phyloP scores from a whole-genome alignment of 2,797 vertebrate species.

The Cynopterus sphinx region DNA sequence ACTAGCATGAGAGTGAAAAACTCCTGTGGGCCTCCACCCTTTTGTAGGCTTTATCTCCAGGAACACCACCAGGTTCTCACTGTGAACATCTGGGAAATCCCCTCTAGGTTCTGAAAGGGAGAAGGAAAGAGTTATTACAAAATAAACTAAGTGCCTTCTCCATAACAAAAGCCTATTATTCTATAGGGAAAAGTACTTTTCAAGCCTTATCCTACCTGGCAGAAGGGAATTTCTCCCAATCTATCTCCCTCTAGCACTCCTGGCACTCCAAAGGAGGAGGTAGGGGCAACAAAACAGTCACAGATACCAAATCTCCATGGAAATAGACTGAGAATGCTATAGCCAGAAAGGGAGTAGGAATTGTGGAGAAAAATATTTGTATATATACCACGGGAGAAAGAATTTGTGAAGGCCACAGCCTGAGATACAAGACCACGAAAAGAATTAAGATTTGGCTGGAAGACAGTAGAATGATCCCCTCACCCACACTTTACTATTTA shows the following conservation, averaged over 20 bases:
- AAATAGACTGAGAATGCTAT: not conserved
- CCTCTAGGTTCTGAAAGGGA: not conserved
- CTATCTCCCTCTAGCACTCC: not conserved
- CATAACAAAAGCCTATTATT: not conserved
- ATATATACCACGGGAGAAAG: not conserved
- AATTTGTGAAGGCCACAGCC: not conserved
- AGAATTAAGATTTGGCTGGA: not conserved
- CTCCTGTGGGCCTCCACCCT: accelerated
- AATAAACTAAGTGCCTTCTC: not conserved
- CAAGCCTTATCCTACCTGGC: not conserved
- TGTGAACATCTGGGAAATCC: not conserved
- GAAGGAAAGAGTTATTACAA: not conserved
- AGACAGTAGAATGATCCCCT: not conserved
- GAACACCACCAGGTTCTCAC: not conserved
- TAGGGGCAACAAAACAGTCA: not conserved
- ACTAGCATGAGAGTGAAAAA: not conserved
- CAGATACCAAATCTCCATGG: not conserved
- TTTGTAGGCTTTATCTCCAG: not conserved
- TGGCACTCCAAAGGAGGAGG: not conserved
- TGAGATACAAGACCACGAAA: not conserved
- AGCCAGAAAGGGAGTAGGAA: not conserved
- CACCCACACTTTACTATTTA: not conserved
- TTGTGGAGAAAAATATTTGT: not conserved
- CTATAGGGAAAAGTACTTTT: not conserved
- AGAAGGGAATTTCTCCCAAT: not conserved